phyloP scores from a whole-genome alignment of 2,888 invertebrate genomes.

The Orthonychiurus folsomi region DNA sequence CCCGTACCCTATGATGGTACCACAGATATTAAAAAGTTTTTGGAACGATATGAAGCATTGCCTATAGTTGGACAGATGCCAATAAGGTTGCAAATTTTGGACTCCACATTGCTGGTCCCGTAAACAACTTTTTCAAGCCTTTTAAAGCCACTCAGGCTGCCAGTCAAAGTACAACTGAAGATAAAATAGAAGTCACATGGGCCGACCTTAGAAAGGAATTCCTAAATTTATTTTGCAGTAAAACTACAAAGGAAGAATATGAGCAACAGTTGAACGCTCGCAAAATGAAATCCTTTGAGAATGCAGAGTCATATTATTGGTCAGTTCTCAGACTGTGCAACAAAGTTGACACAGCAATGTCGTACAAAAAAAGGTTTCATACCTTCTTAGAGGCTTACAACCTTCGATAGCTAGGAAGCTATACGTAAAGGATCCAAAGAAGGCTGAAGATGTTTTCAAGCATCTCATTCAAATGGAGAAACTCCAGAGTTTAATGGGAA shows the following conservation, averaged over 20 bases:
- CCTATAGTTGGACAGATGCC: constrained; percentile 9
- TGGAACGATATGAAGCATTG: constrained; percentile 11
- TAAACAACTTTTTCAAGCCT: background rate
- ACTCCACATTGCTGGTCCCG: constrained; percentile 4
- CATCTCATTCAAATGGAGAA: background rate
- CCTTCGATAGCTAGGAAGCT: background rate
- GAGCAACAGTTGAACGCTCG: background rate
- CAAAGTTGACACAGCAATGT: background rate
- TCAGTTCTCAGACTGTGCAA: constrained; percentile 4
- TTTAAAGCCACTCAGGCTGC: background rate
- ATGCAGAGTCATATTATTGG: constrained; percentile 5
- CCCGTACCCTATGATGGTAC: background rate
- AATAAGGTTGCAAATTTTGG: constrained; percentile 6
- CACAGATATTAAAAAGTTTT: background rate
- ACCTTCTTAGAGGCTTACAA: constrained; percentile 1
- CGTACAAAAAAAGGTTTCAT: background rate
- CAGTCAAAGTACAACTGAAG: background rate
- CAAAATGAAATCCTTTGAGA: constrained; percentile 4
- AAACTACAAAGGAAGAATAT: constrained; percentile 5
- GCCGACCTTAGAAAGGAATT: background rate
- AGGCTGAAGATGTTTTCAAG: constrained; percentile 3
- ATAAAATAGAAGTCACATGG: background rate
- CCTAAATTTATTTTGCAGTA: background rate
- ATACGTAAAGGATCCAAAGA: background rate
- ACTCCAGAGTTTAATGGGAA: constrained; percentile 2